These are phyloP conservation scores for Porites evermanni DNA, from an alignment of 92 coral and sea anemone genomes.

Conservation along the genomic window DNA sequence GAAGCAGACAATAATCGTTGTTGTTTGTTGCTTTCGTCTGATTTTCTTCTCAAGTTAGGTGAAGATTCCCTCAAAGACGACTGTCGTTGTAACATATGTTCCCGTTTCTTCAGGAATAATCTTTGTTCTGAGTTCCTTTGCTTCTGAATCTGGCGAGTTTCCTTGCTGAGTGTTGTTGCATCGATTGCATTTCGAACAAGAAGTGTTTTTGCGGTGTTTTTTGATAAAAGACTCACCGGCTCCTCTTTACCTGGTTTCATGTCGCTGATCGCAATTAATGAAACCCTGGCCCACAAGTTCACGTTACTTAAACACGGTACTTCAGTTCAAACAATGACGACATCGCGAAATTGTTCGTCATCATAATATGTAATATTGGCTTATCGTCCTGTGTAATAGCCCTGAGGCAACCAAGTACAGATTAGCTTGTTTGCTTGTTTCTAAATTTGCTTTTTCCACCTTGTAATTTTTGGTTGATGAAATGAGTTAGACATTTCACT, in stretches of 20 bases:
- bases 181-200: conserved; percentile 26
- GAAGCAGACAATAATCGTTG: conserved; percentile 4
- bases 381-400: too few species aligned
- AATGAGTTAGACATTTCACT: too few species aligned
- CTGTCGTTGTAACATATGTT: conserved; percentile 25
- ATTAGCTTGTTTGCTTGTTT: too few species aligned
- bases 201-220: conserved; percentile 11
- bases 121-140: conserved; percentile 21
- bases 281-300: too few species aligned
- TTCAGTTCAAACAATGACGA: conserved; percentile 8
- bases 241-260: conserved; percentile 1
- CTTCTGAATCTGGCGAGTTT: conserved; percentile 11
- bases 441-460: too few species aligned
- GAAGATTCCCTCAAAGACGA: conserved; percentile 6
- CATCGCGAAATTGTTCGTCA: not conserved
- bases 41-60: not conserved
- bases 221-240: not conserved
- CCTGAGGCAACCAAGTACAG: too few species aligned
- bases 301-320: too few species aligned
- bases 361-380: too few species aligned
- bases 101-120: conserved; percentile 21
- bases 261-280: not conserved
- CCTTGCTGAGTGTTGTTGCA: not conserved
- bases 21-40: not conserved
- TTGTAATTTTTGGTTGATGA: too few species aligned